A percentile compares a stretch with the other conserved stretches of the same genome.
phyloP scores from a whole-genome alignment of 2,113 vertebrate species.

The Thalassoma bifasciatum region DNA sequence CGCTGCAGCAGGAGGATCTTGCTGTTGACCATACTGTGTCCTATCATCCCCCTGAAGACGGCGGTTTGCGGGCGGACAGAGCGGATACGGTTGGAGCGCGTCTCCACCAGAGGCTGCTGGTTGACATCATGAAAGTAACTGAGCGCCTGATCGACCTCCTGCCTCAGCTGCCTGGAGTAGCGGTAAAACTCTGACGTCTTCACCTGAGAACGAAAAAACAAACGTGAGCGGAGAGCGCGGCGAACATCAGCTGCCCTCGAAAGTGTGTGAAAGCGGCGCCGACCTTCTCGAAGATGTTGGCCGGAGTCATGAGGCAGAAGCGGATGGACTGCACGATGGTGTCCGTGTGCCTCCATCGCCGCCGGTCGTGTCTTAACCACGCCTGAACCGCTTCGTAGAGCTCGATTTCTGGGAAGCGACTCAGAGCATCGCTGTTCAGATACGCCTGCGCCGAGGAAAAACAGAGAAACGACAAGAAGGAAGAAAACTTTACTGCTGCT shows the following conservation, averaged over 20 bases:
- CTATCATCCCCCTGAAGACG: slow-evolving; percentile 99
- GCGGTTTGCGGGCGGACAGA: slow-evolving; percentile 96
- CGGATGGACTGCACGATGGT: slow-evolving; percentile 97
- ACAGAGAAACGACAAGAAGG: not conserved
- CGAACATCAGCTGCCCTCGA: not conserved
- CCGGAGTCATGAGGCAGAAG: slow-evolving; percentile 99
- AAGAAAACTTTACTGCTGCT: not conserved
- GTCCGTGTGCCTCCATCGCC: slow-evolving; percentile 98
- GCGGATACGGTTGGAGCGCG: slow-evolving; percentile 94
- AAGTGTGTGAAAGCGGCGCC: not conserved
- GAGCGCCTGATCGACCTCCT: slow-evolving; percentile 96
- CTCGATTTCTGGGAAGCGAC: slow-evolving; percentile 97
- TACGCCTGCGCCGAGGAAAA: slow-evolving; percentile 77
- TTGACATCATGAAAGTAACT: slow-evolving; percentile 97
- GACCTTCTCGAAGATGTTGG: slow-evolving; percentile 98
- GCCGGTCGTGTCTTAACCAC: slow-evolving; percentile 97
- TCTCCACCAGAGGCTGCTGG: slow-evolving; percentile 95
- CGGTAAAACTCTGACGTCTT: slow-evolving; percentile 99
- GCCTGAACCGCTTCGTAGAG: slow-evolving; percentile 97
- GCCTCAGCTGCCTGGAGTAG: slow-evolving; percentile 94
- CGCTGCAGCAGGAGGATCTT: slow-evolving; percentile 98
- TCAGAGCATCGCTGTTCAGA: slow-evolving; percentile 95
- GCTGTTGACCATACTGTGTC: slow-evolving; percentile 99
- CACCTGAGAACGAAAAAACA: slow-evolving; percentile 82
- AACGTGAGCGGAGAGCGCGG: not conserved